Evolutionary conservation across 2,888 invertebrate genomes (phyloP), one percentile per base, ranked within the genome.

Genomic region (Netelia melanura): DNA sequence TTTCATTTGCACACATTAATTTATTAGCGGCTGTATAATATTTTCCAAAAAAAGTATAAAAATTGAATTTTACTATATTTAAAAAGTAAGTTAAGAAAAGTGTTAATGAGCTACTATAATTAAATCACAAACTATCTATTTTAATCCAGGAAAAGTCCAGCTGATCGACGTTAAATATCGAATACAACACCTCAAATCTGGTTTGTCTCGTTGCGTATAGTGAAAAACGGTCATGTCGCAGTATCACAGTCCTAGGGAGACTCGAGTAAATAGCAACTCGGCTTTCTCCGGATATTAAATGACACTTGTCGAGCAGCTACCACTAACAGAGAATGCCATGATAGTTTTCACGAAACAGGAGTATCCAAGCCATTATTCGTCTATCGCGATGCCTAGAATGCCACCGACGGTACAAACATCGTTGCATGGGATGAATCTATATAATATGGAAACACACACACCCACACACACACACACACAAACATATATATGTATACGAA

Each of bases 241-340:
- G 10, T 25, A 48, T 25, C 54, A 8, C 8, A 52, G 17, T 6
- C 5, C 17, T 38, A 0, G 38, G 38, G 48, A 54, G 44, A 44
- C 54, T 70, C 3, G 38, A 75, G 54, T 48, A 30, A 68, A 77
- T 68, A 38, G 38, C 6, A 38, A 5, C 48, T 61, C 10, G 10
- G 61, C 17, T 56, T n/a, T n/a, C 44, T 21, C 58, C 74, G 77
- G 81, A 78, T 75, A 81, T 81, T 64, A 74, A 81, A 81, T 77
- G 81, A 84, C 78, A 81, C 61, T 81, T 38, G 70, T 58, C 67
- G 74, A 81, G 77, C 68, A 56, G 68, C 44, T 74, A 3, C 25
- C 64, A 48, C 52, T 52, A 44, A 61, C 80, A 14, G 74, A 10
- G 76, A 21, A 58, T 25, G 44, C 56, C 30, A 23, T 43, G n/a